Base-by-base conservation (phyloP, 2,888 invertebrate species). In the Agrenia bidenticulata region DNA sequence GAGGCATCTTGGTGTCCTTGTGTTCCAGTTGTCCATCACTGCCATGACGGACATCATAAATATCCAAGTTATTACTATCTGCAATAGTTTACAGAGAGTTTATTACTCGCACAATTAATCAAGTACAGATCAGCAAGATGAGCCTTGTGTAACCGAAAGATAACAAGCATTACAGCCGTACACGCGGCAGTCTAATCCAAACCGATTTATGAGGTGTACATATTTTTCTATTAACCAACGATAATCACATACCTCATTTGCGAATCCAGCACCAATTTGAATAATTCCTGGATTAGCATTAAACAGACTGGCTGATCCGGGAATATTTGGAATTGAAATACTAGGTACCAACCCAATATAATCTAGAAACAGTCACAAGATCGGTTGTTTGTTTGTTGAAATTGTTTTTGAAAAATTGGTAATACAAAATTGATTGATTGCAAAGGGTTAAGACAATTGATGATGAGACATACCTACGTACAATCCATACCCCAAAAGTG, bases 391-490 rank as follows among this genome's bases (percentile, higher is more conserved):
- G n/a, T n/a, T n/a, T n/a, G n/a, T n/a, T n/a, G n/a, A n/a, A n/a
- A n/a, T n/a, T n/a, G n/a, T n/a, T n/a, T n/a, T n/a, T n/a, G n/a
- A n/a, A n/a, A n/a, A n/a, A n/a, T n/a, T n/a, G n/a, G n/a, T n/a
- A n/a, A n/a, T n/a, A n/a, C n/a, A n/a, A n/a, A n/a, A n/a, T n/a
- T n/a, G n/a, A n/a, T n/a, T n/a, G n/a, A n/a, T n/a, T n/a, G n/a
- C n/a, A n/a, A n/a, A n/a, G n/a, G n/a, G n/a, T n/a, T n/a, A n/a
- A n/a, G n/a, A n/a, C n/a, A n/a, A n/a, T n/a, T n/a, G n/a, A n/a
- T n/a, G n/a, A n/a, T n/a, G n/a, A n/a, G n/a, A 39, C 57, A 56
- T 50, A 70, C 67, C 55, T 56, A 66, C 41, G 51, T 68, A 63
- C 13, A 72, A 27, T 0, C 54, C 26, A 42, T 57, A 70, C 5